These are phyloP conservation scores for Apis mellifera DNA, from an alignment of 1,140 invertebrate species.

Conservation along the genomic window DNA sequence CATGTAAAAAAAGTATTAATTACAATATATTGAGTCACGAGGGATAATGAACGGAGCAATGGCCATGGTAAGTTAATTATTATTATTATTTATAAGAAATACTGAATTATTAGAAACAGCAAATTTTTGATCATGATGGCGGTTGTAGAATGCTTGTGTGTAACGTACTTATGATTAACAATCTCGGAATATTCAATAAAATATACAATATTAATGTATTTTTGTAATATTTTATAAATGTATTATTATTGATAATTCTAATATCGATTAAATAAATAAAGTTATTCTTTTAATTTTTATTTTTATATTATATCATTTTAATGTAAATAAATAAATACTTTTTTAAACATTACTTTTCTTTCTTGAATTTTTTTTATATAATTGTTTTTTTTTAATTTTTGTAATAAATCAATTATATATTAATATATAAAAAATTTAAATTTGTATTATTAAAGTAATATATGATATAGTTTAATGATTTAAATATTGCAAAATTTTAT, in stretches of 20 bases:
- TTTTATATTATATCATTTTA: background rate
- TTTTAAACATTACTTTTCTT: background rate
- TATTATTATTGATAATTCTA: background rate
- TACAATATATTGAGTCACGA: background rate
- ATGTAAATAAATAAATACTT: background rate
- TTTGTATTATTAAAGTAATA: background rate
- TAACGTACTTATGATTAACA: slow-evolving; percentile 25
- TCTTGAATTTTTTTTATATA: background rate
- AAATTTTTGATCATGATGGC: slow-evolving; percentile 64
- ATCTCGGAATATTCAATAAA: background rate
- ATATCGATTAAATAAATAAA: background rate
- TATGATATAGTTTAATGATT: background rate
- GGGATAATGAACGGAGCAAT: slow-evolving; percentile 76
- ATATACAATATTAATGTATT: background rate
- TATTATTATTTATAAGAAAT: background rate
- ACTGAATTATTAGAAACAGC: background rate
- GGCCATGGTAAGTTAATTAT: slow-evolving; percentile 71
- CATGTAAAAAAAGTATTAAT: background rate
- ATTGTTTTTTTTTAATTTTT: background rate
- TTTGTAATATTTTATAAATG: background rate
- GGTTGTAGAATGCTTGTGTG: slow-evolving; percentile 40
- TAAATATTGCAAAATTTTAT: background rate
- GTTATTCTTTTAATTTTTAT: background rate
- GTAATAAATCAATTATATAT: background rate
- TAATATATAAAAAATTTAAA: too few species aligned